Evolutionary conservation across 2,888 invertebrate genomes (phyloP), one percentile per base, ranked within the genome.

Genomic region (Drosophila antonietae): DNA sequence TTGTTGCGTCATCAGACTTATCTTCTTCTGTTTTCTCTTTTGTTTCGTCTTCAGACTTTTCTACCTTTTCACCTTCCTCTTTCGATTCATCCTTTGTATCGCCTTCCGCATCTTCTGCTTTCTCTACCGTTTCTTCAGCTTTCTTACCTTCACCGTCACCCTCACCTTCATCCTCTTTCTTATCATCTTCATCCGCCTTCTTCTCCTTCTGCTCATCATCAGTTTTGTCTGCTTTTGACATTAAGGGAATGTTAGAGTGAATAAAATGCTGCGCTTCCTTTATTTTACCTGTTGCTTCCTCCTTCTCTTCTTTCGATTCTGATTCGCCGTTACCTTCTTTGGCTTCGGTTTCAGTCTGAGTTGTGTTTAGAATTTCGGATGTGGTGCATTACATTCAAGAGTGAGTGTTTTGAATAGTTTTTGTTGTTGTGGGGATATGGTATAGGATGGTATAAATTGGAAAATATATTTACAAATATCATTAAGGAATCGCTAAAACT

Each of bases 281-380:
- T 68, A 64, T 57, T 51, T 85, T 87, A 87, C 89, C 81, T 73
- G 75, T 56, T 15, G 58, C 58, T 61, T 83, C 74, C 35, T 63
- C 76, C 18, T 53, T 70, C 46, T 78, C 65, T 35, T 68, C 70
- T 47, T 82, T 79, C 44, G 76, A 60, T 55, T 81, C 66, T n/a
- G 65, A 49, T 68, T 68, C 75, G 47, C 73, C 68, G 18, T 71
- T 68, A 64, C 37, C 80, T 77, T 73, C 72, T 28, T 65, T 68
- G 33, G 59, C 73, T 31, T 75, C 76, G 37, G 67, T 73, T 68
- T 80, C 80, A 78, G 87, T 79, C 82, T 84, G 66, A 43, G n/a
- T 69, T 56, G 55, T 68, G 58, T 56, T 61, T 66, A 52, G 47
- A 58, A 58, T 33, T 55, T 51, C 55, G 64, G 55, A 57, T 60